Conservation (phyloP, 2,888 invertebrate species). For the Campoplex nolae region DNA sequence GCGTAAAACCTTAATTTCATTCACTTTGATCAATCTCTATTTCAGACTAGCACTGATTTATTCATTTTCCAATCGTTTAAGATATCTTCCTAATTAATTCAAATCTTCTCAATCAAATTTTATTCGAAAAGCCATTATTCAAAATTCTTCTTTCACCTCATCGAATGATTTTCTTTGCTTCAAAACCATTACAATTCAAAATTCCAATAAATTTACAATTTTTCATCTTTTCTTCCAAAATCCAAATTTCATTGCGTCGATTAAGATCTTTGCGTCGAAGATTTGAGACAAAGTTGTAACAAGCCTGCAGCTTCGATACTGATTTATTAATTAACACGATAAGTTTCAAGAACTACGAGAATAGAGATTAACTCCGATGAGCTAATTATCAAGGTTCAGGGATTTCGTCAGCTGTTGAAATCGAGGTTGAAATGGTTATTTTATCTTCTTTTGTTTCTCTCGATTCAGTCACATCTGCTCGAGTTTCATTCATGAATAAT, state of each 20-base stretch:
- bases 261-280: neutral
- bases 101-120: neutral
- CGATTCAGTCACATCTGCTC: neutral
- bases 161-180: neutral
- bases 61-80: slow-evolving; percentile 1
- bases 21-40: neutral
- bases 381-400: slow-evolving; percentile 20
- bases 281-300: neutral
- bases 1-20: neutral
- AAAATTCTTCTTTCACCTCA: neutral
- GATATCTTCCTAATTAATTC: neutral
- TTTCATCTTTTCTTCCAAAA: neutral
- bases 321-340: slow-evolving; percentile 30
- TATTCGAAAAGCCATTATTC: neutral
- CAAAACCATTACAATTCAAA: neutral
- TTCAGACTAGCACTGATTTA: neutral
- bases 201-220: neutral
- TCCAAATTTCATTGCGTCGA: neutral
- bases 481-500: slow-evolving; percentile 20
- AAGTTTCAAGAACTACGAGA: slow-evolving; percentile 32
- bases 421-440: neutral
- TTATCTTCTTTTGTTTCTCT: neutral
- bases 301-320: neutral
- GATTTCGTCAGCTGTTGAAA: slow-evolving; percentile 25
- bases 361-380: slow-evolving; percentile 7